Base-by-base conservation (phyloP, 2,797 vertebrate genomes). In the Crax fasciolata region DNA sequence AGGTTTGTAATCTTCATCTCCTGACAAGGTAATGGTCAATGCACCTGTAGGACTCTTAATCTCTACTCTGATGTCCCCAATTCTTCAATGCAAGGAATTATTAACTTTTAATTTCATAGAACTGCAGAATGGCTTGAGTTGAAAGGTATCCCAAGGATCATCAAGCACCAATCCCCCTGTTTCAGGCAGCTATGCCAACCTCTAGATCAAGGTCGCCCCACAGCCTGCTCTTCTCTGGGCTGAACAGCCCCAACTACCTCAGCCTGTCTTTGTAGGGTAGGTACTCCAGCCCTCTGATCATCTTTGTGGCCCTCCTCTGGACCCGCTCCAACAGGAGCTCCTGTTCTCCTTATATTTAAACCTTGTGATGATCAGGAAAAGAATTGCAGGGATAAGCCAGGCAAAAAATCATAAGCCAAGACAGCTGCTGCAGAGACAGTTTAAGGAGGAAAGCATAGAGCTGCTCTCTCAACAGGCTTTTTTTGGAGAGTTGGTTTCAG, bases 371-470 rank as follows among this genome's bases (percentile, higher is more conserved):
- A 58, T 94, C 63, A 81, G 51, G 48, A 84, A 93, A 95, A 78
- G 74, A 90, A 96, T 91, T 88, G 90, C 24, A 73, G 27, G 21
- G 66, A 84, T 86, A 93, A 95, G 5, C 11, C 18, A 52, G 23
- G 27, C 27, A 92, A 72, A 92, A 95, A 85, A 46, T 9, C 44
- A 77, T 58, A 91, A 90, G 93, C 10, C 83, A 65, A 51, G 70
- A 73, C 80, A 95, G 80, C 68, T 92, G 72, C n/a, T 68, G 41
- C 35, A 86, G 66, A 54, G 94, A 65, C 28, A 93, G 51, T 78
- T 86, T 61, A 90, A 88, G 68, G 59, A 38, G 10, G 19, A 92
- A 90, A 73, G 59, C 82, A 76, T 7, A 41, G 24, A 76, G 43
- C 58, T 75, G 32, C 32, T 73, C 27, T 79, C 51, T 79, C 13